These are phyloP conservation scores for Bursaphelenchus okinawaensis DNA, from an alignment of 2,888 invertebrate species.

Conservation along the genomic window DNA sequence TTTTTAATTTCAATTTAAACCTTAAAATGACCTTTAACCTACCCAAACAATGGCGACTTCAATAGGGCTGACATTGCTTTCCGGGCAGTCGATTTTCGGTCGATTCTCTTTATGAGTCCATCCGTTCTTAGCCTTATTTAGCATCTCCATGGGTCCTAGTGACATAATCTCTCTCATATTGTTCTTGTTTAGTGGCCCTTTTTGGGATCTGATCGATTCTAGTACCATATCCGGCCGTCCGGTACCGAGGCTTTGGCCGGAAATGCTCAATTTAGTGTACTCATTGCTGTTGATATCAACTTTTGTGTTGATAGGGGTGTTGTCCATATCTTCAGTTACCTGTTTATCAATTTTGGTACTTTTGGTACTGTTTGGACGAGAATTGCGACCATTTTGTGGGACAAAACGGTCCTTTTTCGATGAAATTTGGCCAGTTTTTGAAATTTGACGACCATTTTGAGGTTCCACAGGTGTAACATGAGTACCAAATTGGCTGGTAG, in stretches of 20 bases:
- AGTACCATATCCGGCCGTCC: neutral
- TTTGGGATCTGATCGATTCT: neutral
- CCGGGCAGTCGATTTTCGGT: conserved; percentile 3
- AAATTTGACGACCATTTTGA: too few species aligned
- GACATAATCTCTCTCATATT: neutral
- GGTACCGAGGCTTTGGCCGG: neutral
- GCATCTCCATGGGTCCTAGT: neutral
- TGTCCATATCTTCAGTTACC: neutral
- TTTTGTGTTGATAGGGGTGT: neutral
- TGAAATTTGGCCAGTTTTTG: too few species aligned
- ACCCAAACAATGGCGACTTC: conserved; percentile 15
- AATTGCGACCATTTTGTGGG: too few species aligned
- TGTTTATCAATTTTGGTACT: too few species aligned
- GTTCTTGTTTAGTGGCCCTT: too few species aligned
- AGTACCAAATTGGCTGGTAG: too few species aligned
- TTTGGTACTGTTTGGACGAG: too few species aligned
- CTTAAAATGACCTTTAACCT: too few species aligned
- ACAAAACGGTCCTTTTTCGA: too few species aligned
- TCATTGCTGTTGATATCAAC: neutral
- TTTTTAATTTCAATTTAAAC: too few species aligned
- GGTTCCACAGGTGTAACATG: neutral
- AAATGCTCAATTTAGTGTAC: neutral
- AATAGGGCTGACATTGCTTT: conserved; percentile 4
- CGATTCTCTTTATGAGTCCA: neutral
- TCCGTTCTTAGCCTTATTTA: neutral